Percentiles rank a stretch among this genome's conserved stretches.
phyloP scores from a whole-genome alignment of 1,140 invertebrate genomes.

The Amphibalanus amphitrite region DNA sequence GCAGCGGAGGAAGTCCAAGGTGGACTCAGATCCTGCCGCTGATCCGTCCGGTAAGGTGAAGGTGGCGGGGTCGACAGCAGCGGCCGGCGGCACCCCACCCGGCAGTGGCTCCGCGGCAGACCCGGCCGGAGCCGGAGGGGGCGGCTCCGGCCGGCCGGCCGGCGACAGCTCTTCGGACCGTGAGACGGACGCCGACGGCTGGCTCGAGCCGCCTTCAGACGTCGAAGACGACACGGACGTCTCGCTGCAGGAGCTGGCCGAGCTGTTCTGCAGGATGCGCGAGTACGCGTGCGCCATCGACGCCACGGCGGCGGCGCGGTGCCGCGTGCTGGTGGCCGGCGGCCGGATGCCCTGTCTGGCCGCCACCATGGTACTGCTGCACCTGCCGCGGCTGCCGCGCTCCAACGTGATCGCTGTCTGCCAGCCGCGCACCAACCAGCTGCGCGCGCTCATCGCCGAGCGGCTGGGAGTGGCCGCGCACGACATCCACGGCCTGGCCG shows the following conservation, averaged over 20 bases:
- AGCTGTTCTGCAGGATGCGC: background rate
- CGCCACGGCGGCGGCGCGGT: background rate
- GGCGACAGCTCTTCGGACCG: background rate
- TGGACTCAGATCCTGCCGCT: too few relatives aligned
- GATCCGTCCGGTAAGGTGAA: too few relatives aligned
- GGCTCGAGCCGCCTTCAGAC: too few relatives aligned
- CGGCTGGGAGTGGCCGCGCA: background rate
- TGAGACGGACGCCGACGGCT: background rate
- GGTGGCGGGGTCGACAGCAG: too few relatives aligned
- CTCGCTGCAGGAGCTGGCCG: background rate
- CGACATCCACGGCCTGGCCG: background rate
- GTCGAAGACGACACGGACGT: background rate
- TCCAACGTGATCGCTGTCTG: background rate
- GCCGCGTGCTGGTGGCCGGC: constrained; percentile 2
- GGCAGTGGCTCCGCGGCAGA: too few relatives aligned
- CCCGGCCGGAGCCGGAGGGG: too few relatives aligned
- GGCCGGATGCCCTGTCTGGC: background rate
- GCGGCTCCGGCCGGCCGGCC: too few relatives aligned
- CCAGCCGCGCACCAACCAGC: background rate
- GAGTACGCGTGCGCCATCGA: background rate
- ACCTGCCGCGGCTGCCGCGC: background rate
- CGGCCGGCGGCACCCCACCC: too few relatives aligned
- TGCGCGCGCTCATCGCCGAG: background rate
- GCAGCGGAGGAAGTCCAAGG: too few relatives aligned
- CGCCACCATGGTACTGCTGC: background rate